Evolutionary conservation across 2,797 vertebrate species (phyloP).

Genomic region (Chrysocyon brachyurus): DNA sequence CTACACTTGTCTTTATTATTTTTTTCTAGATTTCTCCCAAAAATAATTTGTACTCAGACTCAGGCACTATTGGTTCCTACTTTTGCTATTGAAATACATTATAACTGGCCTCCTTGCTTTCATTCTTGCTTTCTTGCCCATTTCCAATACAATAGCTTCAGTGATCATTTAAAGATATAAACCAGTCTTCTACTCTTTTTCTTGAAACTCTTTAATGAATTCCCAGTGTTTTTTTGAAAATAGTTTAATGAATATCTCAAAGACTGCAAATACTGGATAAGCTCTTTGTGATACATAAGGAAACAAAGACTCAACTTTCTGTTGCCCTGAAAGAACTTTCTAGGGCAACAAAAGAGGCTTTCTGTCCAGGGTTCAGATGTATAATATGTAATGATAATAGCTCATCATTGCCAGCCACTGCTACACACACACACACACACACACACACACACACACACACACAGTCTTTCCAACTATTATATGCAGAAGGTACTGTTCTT

Average conservation of each 20-base stretch:
- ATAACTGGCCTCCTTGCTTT: background rate
- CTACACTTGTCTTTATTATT: background rate
- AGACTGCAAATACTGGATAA: background rate
- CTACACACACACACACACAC: rapidly evolving
- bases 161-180: background rate
- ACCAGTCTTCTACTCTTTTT: background rate
- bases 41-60: background rate
- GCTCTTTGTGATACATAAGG: background rate
- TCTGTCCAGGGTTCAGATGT: background rate
- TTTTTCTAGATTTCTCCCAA: background rate
- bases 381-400: background rate
- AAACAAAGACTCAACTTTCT: background rate
- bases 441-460: rapidly evolving
- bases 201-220: background rate
- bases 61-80: background rate
- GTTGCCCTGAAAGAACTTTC: background rate
- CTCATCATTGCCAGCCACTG: background rate
- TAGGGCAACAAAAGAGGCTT: background rate
- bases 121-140: background rate
- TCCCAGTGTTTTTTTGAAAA: background rate
- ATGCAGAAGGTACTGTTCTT: background rate
- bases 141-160: background rate
- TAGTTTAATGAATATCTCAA: conserved; percentile 2
- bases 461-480: background rate
- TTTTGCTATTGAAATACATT: background rate